Evolutionary conservation across 2,113 vertebrate species (phyloP).

Genomic region (Mormyrus lacerda): DNA sequence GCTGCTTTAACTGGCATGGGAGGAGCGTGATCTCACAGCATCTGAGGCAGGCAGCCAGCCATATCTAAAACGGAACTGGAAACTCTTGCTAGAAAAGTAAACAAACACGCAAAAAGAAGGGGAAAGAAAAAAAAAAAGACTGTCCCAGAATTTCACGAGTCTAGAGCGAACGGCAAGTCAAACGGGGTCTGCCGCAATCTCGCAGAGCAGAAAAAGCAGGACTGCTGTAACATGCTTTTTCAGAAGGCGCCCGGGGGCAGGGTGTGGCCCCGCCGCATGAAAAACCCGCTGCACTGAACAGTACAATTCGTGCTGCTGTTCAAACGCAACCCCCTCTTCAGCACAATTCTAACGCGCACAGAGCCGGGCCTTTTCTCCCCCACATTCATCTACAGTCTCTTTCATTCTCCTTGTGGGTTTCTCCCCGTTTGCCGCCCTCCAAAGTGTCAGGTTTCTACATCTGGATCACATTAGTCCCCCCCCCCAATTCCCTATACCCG

Average conservation of each 20-base stretch:
- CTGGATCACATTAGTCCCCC: conserved; percentile 24
- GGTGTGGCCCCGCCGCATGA: neutral
- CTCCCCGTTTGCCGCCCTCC: conserved; percentile 3
- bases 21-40: neutral
- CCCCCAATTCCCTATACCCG: conserved; percentile 14
- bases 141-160: neutral
- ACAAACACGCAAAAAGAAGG: neutral
- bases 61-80: neutral
- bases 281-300: neutral
- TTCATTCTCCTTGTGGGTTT: conserved; percentile 47
- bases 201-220: neutral
- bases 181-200: neutral
- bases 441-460: conserved; percentile 25
- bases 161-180: neutral
- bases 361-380: neutral
- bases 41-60: neutral
- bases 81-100: neutral
- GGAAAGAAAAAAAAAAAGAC: neutral
- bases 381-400: conserved; percentile 48
- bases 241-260: neutral
- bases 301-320: neutral
- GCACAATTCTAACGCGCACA: neutral
- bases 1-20: neutral
- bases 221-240: neutral
- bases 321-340: neutral